Evolutionary conservation across 2,888 invertebrate species (phyloP), one percentile per base, ranked within the genome.

Genomic region (Adineta ricciae): DNA sequence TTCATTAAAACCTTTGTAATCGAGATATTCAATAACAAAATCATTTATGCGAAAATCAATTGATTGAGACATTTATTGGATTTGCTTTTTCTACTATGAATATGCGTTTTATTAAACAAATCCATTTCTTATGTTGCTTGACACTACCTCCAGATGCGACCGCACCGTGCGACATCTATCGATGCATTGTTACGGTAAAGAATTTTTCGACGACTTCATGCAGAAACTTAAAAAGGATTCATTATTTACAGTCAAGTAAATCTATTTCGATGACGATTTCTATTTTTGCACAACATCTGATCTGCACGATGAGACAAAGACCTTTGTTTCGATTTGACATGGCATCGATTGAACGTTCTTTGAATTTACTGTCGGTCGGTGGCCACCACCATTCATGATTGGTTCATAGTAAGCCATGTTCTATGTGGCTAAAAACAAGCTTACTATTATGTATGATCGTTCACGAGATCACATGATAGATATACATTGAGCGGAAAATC

Each of bases 11-110:
- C 78, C 78, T 41, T 78, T 78, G 11, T 41, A 78, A 78, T 41
- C 41, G 24, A 78, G 41, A n/a, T 78, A 78, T 41, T 78, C 78
- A 41, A 38, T 78, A 21, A 78, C 38, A 21, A 41, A 41, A 78
- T 78, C 78, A 41, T 78, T 78, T 2, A 78, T 78, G 24, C 41
- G 78, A 78, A 41, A 38, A 41, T 78, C 78, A 41, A 78, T 78
- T 24, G 78, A 41, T 41, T 78, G 78, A 78, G 64, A 32, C 64
- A 64, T 64, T 19, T 16, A 50, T 19, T 50, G 46, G 46, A 46
- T 46, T 64, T 14, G 14, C 32, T 64, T 19, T 11, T 24, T 14
- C 32, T 5, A 64, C 27, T 64, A 32, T 8, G 7, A 32, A 32
- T 27, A 32, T 64, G 27, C 16, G 14, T 14, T 64, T 1, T 2